phyloP scores from a whole-genome alignment of 2,113 vertebrate species.

The Caloenas nicobarica region DNA sequence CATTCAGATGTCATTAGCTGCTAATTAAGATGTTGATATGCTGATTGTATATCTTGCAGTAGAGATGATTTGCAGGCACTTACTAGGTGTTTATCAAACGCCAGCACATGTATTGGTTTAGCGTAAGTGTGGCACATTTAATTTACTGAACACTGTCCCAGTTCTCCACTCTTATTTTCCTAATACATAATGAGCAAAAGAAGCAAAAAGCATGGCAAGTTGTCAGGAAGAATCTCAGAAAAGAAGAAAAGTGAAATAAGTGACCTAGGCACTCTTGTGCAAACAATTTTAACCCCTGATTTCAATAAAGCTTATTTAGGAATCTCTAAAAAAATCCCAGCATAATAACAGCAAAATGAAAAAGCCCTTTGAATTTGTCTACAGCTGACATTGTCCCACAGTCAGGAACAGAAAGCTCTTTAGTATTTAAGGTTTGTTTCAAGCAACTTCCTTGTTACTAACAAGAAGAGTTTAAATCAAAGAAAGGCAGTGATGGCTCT shows the following conservation, averaged over 20 bases:
- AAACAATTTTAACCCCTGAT: slow-evolving; percentile 14
- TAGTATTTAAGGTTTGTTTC: slow-evolving; percentile 20
- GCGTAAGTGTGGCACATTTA: slow-evolving; percentile 57
- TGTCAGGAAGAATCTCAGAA: not conserved
- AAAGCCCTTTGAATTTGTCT: not conserved
- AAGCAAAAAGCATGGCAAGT: not conserved
- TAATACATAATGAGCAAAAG: slow-evolving; percentile 49
- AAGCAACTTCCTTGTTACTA: slow-evolving; percentile 32
- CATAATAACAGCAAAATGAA: not conserved
- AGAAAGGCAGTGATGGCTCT: slow-evolving; percentile 65
- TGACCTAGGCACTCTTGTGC: not conserved
- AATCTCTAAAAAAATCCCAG: not conserved
- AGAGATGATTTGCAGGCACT: slow-evolving; percentile 72
- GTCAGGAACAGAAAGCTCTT: not conserved
- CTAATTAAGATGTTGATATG: slow-evolving; percentile 81
- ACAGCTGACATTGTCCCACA: not conserved
- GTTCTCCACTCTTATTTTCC: slow-evolving; percentile 48
- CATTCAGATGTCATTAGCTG: slow-evolving; percentile 74
- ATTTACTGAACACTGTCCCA: slow-evolving; percentile 67
- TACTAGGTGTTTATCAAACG: slow-evolving; percentile 74
- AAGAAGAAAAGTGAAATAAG: not conserved
- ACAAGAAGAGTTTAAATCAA: slow-evolving; percentile 66
- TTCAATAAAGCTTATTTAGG: slow-evolving; percentile 12
- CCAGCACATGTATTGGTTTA: slow-evolving; percentile 67
- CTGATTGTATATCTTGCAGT: slow-evolving; percentile 71